Percentiles rank a stretch among this genome's conserved stretches.
Evolutionary conservation across 2,888 invertebrate genomes (phyloP).

Genomic region (Hemithea aestivaria): DNA sequence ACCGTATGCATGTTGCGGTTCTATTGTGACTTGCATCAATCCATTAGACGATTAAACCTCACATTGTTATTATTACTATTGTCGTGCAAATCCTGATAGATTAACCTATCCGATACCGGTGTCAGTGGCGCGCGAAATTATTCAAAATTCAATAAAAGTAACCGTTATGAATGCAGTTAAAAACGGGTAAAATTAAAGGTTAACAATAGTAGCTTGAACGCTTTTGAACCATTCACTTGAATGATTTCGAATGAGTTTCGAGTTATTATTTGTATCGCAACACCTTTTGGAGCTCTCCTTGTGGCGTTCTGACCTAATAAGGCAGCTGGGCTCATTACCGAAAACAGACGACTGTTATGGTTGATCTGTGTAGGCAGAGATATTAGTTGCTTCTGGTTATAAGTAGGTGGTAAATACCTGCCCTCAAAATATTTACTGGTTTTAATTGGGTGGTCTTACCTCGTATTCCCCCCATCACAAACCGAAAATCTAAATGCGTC

Average conservation of each 20-base stretch:
- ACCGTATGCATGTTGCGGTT: constrained; percentile 71
- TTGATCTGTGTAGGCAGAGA: constrained; percentile 50
- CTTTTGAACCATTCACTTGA: constrained; percentile 11
- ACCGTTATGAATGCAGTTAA: constrained; percentile 21
- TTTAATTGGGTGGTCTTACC: too few species aligned
- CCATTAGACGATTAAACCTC: constrained; percentile 71
- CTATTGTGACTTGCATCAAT: constrained; percentile 64
- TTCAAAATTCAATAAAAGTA: constrained; percentile 26
- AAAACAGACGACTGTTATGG: constrained; percentile 50
- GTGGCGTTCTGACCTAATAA: constrained; percentile 37
- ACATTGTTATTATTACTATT: constrained; percentile 51
- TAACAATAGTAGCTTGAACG: constrained; percentile 19
- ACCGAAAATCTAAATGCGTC: too few species aligned
- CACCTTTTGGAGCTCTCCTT: constrained; percentile 34
- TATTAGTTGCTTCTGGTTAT: constrained; percentile 35
- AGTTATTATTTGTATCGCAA: constrained; percentile 18
- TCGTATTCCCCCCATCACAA: too few species aligned
- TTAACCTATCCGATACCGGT: constrained; percentile 19
- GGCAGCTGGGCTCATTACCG: constrained; percentile 56
- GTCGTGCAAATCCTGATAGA: constrained; percentile 38
- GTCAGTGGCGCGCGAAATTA: constrained; percentile 20
- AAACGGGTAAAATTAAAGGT: constrained; percentile 24
- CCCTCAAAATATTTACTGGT: background rate
- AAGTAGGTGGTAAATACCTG: constrained; percentile 17
- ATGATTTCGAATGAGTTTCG: constrained; percentile 14